phyloP scores from a whole-genome alignment of 2,113 vertebrate genomes.

The Melanostigma gelatinosum region DNA sequence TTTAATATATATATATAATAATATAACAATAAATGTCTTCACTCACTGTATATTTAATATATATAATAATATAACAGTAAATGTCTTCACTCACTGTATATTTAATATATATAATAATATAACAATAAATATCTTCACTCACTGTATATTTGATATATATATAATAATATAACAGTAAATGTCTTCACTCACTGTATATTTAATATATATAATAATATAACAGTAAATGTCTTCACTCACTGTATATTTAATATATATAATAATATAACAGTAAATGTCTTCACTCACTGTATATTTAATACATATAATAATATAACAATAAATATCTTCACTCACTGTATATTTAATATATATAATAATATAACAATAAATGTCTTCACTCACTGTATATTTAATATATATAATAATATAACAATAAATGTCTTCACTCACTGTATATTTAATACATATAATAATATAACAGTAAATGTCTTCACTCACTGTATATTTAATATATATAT shows the following conservation, averaged over 20 bases:
- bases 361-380: no score
- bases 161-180: not conserved
- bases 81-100: no score
- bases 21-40: not conserved
- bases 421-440: not conserved
- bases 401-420: no score
- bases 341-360: constrained; percentile 75
- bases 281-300: not conserved
- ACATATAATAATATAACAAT: not conserved
- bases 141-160: not conserved
- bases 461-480: constrained; percentile 75
- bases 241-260: no score
- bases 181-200: constrained; percentile 86
- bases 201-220: constrained; percentile 56
- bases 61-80: no score
- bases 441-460: not conserved
- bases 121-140: no score
- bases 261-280: no score
- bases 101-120: no score
- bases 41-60: constrained; percentile 91
- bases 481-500: no score
- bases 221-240: no score
- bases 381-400: no score
- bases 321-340: constrained; percentile 83
- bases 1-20: not conserved